phyloP scores from a whole-genome alignment of 2,888 invertebrate genomes.

The Trichogramma dendrolimi region DNA sequence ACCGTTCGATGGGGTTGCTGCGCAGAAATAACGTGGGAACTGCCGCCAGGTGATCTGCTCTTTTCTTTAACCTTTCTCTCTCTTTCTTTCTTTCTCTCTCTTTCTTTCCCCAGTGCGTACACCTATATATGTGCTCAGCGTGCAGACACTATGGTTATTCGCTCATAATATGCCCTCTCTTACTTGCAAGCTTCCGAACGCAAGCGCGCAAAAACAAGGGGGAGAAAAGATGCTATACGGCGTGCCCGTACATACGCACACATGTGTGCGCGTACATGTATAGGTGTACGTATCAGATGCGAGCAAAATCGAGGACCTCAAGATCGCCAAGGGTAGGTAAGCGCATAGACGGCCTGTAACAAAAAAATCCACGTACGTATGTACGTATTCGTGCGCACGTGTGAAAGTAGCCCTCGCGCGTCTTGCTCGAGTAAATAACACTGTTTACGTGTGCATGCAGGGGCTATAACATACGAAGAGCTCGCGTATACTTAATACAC shows the following conservation, averaged over 20 bases:
- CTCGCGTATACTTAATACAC: no score
- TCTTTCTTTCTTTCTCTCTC: constrained; percentile 5
- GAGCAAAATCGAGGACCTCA: no score
- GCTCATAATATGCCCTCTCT: neutral
- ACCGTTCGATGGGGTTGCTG: constrained; percentile 37
- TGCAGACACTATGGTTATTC: no score
- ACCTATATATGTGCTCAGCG: neutral
- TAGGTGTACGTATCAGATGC: constrained; percentile 4
- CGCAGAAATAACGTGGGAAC: constrained; percentile 51
- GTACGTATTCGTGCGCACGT: no score
- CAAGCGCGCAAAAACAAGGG: constrained; percentile 9
- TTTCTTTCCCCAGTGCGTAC: neutral
- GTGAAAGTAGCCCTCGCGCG: no score
- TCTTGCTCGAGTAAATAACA: no score
- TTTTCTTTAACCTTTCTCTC: constrained; percentile 34
- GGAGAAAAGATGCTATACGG: neutral
- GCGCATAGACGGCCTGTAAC: no score
- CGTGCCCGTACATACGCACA: neutral
- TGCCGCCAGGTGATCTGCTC: constrained; percentile 49
- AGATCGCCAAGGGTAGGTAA: no score
- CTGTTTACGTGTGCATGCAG: no score
- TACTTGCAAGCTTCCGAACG: constrained; percentile 16
- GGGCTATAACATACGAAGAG: no score
- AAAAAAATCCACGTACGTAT: no score
- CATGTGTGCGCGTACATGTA: constrained; percentile 2